A percentile compares a stretch with the other conserved stretches of the same genome.
phyloP scores from a whole-genome alignment of 2,113 vertebrate genomes.

The Coracopsis vasa region DNA sequence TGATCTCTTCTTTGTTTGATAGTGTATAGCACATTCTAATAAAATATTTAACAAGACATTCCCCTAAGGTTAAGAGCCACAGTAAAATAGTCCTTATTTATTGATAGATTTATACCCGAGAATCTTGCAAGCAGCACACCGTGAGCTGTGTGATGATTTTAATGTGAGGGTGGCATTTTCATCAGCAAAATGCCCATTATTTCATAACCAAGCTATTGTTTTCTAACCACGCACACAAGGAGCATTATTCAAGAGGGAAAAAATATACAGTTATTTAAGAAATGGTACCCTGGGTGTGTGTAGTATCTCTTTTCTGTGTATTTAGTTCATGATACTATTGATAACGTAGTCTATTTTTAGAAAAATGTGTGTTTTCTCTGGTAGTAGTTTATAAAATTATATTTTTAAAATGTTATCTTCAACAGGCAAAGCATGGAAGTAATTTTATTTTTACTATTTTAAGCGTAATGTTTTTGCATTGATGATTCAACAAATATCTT shows the following conservation, averaged over 20 bases:
- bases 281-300: neutral
- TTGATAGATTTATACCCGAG: neutral
- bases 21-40: neutral
- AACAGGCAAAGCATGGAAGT: neutral
- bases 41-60: neutral
- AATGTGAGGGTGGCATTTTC: neutral
- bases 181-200: constrained; percentile 29
- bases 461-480: neutral
- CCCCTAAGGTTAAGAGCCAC: neutral
- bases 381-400: neutral
- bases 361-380: neutral
- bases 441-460: neutral
- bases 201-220: neutral
- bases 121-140: neutral
- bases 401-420: neutral
- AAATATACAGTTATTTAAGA: neutral
- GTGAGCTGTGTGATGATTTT: constrained; percentile 15
- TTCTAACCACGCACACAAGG: neutral
- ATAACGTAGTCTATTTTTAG: neutral
- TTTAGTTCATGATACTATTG: neutral
- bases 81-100: neutral
- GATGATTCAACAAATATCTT: neutral
- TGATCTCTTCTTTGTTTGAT: neutral
- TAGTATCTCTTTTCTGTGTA: neutral
- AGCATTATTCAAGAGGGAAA: neutral